Evolutionary conservation across 2,797 vertebrate genomes (phyloP).

Genomic region (Labroides dimidiatus): DNA sequence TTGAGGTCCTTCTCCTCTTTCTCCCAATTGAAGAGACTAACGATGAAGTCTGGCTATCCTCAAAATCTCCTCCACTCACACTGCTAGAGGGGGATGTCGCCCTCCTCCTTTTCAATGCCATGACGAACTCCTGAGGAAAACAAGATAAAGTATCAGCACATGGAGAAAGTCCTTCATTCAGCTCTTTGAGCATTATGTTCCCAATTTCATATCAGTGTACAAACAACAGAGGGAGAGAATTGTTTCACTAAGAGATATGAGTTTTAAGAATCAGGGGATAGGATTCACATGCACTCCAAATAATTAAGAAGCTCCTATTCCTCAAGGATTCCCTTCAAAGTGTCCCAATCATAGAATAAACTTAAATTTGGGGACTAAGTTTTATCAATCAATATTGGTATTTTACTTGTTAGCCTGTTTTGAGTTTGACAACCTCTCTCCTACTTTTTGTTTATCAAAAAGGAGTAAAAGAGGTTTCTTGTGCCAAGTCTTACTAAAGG

Average conservation of each 20-base stretch:
- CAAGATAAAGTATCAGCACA: constrained; percentile 1
- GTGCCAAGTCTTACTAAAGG: neutral
- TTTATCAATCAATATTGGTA: neutral
- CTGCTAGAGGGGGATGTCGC: constrained; percentile 98
- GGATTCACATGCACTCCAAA: neutral
- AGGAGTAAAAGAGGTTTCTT: too few species aligned
- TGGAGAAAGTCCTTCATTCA: neutral
- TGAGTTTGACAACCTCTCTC: neutral
- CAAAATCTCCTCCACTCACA: constrained; percentile 96
- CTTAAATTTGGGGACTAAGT: neutral
- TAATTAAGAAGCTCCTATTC: neutral
- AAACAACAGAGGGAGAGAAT: neutral
- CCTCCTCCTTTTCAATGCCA: constrained; percentile 98
- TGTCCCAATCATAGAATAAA: neutral
- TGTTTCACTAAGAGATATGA: too few species aligned
- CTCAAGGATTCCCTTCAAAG: neutral
- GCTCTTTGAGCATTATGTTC: neutral
- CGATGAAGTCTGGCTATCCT: constrained; percentile 93
- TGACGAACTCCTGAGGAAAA: constrained; percentile 76
- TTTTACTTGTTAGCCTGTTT: neutral
- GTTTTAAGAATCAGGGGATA: neutral
- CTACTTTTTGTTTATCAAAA: neutral
- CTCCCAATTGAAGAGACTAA: constrained; percentile 90
- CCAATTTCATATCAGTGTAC: neutral
- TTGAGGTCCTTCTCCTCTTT: constrained; percentile 94